phyloP scores from a whole-genome alignment of 2,113 vertebrate species.

The Salvelinus sp. region DNA sequence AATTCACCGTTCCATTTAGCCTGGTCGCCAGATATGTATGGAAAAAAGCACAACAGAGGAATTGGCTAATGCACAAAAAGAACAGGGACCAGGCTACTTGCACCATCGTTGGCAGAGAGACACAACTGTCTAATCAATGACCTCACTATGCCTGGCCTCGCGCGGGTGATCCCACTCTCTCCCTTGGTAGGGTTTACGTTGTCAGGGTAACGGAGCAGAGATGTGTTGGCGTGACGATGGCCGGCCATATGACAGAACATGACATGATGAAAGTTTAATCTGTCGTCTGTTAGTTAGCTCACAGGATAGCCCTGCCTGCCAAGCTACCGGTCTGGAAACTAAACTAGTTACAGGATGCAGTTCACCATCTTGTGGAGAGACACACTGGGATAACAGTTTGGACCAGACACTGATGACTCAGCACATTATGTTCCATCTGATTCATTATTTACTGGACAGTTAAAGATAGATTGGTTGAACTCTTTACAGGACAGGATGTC shows the following conservation, averaged over 20 bases:
- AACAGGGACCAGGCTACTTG: conserved; percentile 48
- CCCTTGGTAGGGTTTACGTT: conserved; percentile 23
- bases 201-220: conserved; percentile 31
- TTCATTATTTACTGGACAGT: conserved; percentile 60
- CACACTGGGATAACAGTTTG: not conserved
- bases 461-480: conserved; percentile 50
- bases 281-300: conserved; percentile 12
- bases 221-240: conserved; percentile 16
- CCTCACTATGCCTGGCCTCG: conserved; percentile 52
- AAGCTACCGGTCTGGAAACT: too few species aligned
- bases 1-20: not conserved
- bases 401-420: not conserved
- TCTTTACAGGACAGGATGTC: conserved; percentile 49
- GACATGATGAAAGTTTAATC: conserved; percentile 40
- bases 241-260: conserved; percentile 18
- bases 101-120: conserved; percentile 58
- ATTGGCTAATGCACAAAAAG: too few species aligned
- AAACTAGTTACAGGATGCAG: too few species aligned
- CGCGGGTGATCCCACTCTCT: conserved; percentile 26
- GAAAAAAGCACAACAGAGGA: too few species aligned
- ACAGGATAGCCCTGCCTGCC: not conserved
- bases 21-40: too few species aligned
- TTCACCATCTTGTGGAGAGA: not conserved
- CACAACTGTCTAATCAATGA: conserved; percentile 64
- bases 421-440: not conserved